Conservation (phyloP, 2,888 invertebrate species). For the Metellina segmentata region DNA sequence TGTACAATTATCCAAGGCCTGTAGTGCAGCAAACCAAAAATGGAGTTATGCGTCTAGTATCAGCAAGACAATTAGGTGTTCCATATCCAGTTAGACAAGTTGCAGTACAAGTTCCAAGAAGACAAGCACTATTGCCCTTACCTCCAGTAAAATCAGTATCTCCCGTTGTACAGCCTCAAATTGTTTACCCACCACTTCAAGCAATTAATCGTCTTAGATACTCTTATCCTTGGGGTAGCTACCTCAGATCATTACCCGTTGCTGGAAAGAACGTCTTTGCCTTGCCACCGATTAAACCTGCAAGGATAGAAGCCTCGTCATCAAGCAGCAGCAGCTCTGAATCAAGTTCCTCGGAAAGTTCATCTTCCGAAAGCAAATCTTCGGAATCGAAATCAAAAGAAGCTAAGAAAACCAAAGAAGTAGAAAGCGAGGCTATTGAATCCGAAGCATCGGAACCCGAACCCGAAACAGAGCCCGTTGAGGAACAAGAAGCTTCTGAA, state of each 20-base stretch:
- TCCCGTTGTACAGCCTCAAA: not conserved
- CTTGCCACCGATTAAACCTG: slow-evolving; percentile 9
- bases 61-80: slow-evolving; percentile 20
- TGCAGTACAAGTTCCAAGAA: not conserved
- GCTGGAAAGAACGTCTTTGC: slow-evolving; percentile 32
- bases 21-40: slow-evolving; percentile 38
- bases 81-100: slow-evolving; percentile 24
- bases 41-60: slow-evolving; percentile 32
- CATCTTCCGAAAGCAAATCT: slow-evolving; percentile 55
- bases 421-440: slow-evolving; percentile 19
- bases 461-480: slow-evolving; percentile 5
- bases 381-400: slow-evolving; percentile 29
- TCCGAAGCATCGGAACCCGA: slow-evolving; percentile 24
- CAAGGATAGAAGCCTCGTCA: slow-evolving; percentile 3
- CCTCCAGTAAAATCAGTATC: not conserved
- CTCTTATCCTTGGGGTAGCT: slow-evolving; percentile 39
- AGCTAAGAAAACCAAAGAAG: slow-evolving; percentile 24
- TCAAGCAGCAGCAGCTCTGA: slow-evolving; percentile 8
- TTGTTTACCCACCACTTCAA: slow-evolving; percentile 45
- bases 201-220: slow-evolving; percentile 30
- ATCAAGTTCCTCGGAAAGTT: slow-evolving; percentile 66
- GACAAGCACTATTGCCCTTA: slow-evolving; percentile 28
- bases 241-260: slow-evolving; percentile 37
- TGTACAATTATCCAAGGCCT: slow-evolving; percentile 35
- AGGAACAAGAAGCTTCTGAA: slow-evolving; percentile 31